Base-by-base conservation (phyloP, 2,113 vertebrate genomes). In the Anolis sagrei region DNA sequence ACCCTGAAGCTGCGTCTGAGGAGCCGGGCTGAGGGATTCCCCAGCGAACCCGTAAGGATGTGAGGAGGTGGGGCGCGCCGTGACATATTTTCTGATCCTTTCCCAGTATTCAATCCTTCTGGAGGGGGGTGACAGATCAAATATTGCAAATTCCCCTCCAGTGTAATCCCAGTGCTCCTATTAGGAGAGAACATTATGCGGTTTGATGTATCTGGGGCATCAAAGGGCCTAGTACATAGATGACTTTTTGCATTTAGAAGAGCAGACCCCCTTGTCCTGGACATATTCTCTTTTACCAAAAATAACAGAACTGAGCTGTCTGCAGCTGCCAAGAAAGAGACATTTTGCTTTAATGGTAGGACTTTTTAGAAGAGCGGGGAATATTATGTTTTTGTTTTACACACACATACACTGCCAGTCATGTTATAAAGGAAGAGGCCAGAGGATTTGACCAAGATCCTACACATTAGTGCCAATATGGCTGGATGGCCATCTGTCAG, bases 181-280 rank as follows among this genome's bases (percentile, higher is more conserved):
- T 21, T 84, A 87, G 76, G 88, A 90, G 74, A 51, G 75, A 90
- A 92, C 2, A 0, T 89, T 88, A 88, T 69, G 74, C 61, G 1
- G 90, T 89, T 87, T 86, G 92, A 93, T 93, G 88, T 87, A 92
- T 89, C 89, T 82, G 82, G 92, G 92, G 86, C 92, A 89, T 5
- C 86, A 83, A 34, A 93, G 69, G 85, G 73, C 78, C 83, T 87
- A 79, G 81, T 69, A 58, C 3, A 0, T 0, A 87, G 78, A 84
- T 76, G 88, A 80, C 85, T n/a, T 83, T 76, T 82, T 82, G 64
- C 62, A 61, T 76, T 75, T 32, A 76, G 49, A 77, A 89, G 84
- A 91, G 74, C 83, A 89, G 86, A 85, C 29, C 89, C 86, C 77
- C 61, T 85, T 86, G 73, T 68, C 86, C 58, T 1, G 86, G 58